Conservation (phyloP, 2,888 invertebrate genomes). For the Meteorus colon region DNA sequence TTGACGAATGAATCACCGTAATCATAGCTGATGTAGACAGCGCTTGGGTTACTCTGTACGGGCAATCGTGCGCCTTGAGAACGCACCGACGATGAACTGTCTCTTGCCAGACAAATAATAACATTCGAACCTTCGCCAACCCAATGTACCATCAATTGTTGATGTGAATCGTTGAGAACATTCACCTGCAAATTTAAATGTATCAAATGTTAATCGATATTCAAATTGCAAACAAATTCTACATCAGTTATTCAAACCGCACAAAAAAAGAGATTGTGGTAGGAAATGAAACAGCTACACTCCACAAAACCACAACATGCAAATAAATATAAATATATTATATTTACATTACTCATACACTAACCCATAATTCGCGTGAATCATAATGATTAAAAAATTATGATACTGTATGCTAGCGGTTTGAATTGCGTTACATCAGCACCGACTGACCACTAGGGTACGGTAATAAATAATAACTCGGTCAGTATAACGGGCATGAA, state of each 20-base stretch:
- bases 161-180: conserved; percentile 88
- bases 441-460: conserved; percentile 15
- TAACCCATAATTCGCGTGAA: conserved; percentile 16
- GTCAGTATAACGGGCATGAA: conserved; percentile 23
- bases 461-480: conserved; percentile 25
- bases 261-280: too few relatives aligned
- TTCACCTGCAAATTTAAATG: conserved; percentile 78
- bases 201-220: not conserved
- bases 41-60: conserved; percentile 76
- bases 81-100: conserved; percentile 72
- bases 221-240: not conserved
- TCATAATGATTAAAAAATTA: conserved; percentile 8
- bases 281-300: too few relatives aligned
- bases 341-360: not conserved
- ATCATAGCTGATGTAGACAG: conserved; percentile 89
- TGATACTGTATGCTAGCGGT: not conserved
- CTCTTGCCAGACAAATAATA: conserved; percentile 88
- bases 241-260: not conserved
- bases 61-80: conserved; percentile 58
- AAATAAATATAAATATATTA: not conserved
- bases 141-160: conserved; percentile 94
- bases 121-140: conserved; percentile 91
- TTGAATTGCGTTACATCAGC: conserved; percentile 27
- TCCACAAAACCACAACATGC: not conserved
- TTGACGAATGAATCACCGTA: conserved; percentile 88